These are phyloP conservation scores for Potorous gilbertii DNA, from an alignment of 2,797 vertebrate genomes.

Conservation along the genomic window DNA sequence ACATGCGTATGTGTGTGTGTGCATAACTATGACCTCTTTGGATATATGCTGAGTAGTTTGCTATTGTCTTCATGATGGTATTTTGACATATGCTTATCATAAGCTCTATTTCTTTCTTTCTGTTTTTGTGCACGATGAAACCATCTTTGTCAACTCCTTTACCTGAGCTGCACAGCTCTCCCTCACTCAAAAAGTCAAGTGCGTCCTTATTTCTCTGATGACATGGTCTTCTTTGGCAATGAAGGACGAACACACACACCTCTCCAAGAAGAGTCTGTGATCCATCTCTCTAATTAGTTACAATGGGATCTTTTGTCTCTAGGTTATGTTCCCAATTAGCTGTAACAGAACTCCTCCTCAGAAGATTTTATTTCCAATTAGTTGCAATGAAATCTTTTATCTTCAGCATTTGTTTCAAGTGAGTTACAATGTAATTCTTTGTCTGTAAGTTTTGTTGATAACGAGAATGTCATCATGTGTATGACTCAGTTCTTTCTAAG, in stretches of 20 bases:
- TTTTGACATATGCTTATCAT: not conserved
- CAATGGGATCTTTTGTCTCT: not conserved
- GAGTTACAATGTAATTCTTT: not conserved
- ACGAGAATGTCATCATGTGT: not conserved
- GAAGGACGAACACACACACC: too few relatives aligned
- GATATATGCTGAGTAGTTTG: not conserved
- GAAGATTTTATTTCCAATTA: not conserved
- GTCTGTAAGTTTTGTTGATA: not conserved
- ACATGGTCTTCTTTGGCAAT: too few relatives aligned
- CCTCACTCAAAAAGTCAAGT: too few relatives aligned
- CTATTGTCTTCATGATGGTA: not conserved
- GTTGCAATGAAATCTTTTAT: not conserved
- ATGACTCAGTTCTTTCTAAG: not conserved
- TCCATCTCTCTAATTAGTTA: not conserved
- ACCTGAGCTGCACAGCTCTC: not conserved
- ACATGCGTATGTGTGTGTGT: not conserved
- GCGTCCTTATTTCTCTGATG: too few relatives aligned
- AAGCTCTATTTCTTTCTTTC: not conserved
- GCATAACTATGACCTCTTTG: not conserved
- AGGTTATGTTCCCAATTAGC: not conserved
- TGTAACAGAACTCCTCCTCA: not conserved
- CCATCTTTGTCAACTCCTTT: not conserved
- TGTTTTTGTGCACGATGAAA: not conserved
- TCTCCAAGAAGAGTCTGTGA: not conserved
- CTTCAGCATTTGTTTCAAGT: not conserved